A percentile compares a stretch with the other conserved stretches of the same genome.
Conservation (phyloP, 2,797 vertebrate species). For the Centroberyx gerrardi region DNA sequence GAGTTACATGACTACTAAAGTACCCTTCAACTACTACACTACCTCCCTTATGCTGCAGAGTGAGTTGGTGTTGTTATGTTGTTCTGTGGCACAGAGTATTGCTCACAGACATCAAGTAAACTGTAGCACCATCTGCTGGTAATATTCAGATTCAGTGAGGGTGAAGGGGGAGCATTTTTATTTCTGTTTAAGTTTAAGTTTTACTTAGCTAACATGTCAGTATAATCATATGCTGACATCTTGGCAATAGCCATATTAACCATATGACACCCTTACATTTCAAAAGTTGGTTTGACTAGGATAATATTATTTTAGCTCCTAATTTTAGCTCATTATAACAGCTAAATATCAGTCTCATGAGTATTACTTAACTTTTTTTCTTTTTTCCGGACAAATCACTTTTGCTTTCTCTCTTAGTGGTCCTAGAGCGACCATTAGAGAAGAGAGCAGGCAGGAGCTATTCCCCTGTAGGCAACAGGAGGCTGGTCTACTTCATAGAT, state of each 20-base stretch:
- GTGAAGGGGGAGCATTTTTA: neutral
- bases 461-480: constrained; percentile 86
- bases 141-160: constrained; percentile 7
- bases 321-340: neutral
- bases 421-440: constrained; percentile 87
- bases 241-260: neutral
- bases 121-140: constrained; percentile 81
- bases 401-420: constrained; percentile 74
- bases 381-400: neutral
- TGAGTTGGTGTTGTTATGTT: constrained; percentile 71
- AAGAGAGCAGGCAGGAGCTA: constrained; percentile 87
- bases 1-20: constrained; percentile 79
- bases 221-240: neutral
- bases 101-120: constrained; percentile 35
- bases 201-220: neutral
- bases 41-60: constrained; percentile 87
- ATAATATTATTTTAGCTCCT: no score
- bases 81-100: constrained; percentile 1
- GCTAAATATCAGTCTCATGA: neutral
- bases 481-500: constrained; percentile 87
- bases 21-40: constrained; percentile 88
- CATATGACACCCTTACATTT: neutral
- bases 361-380: neutral
- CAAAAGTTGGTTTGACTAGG: neutral
- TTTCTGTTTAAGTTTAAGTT: neutral